phyloP scores from a whole-genome alignment of 2,113 vertebrate species.

The Chelonoidis abingdonii region DNA sequence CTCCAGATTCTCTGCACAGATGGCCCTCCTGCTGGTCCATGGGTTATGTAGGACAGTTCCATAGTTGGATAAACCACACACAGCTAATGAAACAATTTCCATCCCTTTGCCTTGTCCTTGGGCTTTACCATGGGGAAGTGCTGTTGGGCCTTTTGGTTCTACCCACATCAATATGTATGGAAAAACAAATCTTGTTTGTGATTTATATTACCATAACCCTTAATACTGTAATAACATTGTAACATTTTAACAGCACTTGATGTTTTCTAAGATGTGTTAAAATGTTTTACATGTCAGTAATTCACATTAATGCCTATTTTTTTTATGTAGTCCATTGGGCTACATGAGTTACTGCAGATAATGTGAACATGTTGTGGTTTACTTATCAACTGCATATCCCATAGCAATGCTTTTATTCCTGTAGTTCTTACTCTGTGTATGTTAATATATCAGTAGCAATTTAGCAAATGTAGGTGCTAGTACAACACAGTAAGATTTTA shows the following conservation, averaged over 20 bases:
- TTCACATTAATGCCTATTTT: slow-evolving; percentile 18
- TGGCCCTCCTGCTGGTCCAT: not conserved
- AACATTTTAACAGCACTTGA: slow-evolving; percentile 1
- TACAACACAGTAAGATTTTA: slow-evolving; percentile 50
- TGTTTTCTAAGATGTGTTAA: not conserved
- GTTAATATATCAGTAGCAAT: slow-evolving; percentile 39
- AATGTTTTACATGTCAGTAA: slow-evolving; percentile 2
- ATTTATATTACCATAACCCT: fast-evolving
- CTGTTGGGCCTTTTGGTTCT: not conserved
- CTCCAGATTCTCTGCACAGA: not conserved
- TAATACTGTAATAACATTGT: not conserved
- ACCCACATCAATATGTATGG: not conserved
- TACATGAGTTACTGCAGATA: slow-evolving; percentile 21
- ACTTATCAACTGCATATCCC: slow-evolving; percentile 19
- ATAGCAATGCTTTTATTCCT: slow-evolving; percentile 16
- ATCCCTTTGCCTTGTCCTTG: not conserved
- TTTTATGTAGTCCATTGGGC: slow-evolving; percentile 21
- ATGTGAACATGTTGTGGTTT: not conserved
- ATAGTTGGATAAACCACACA: not conserved
- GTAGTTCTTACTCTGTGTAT: not conserved
- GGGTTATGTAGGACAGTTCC: not conserved
- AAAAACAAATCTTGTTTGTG: slow-evolving; percentile 32
- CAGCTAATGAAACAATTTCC: not conserved
- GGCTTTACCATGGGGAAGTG: not conserved
- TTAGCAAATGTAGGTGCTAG: not conserved